A percentile compares a stretch with the other conserved stretches of the same genome.
Evolutionary conservation across 2,888 invertebrate genomes (phyloP).

Genomic region (Hypsopygia costalis): DNA sequence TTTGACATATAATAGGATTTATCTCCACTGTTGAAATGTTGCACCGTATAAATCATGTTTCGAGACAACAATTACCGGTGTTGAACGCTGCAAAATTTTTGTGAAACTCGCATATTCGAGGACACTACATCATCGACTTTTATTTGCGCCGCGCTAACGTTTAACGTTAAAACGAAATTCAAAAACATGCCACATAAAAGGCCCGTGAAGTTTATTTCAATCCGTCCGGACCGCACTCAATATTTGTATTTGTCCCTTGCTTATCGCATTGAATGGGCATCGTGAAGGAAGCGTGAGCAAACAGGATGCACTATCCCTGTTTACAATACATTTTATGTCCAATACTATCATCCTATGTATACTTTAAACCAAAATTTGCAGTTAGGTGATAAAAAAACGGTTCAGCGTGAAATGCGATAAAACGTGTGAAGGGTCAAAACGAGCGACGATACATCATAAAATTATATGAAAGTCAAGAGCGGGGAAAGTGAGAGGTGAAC

Average conservation of each 20-base stretch:
- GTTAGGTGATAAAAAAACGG: conserved; percentile 31
- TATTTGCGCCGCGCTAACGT: too few species aligned
- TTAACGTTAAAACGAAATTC: too few species aligned
- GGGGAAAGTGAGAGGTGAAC: conserved; percentile 72
- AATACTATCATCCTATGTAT: conserved; percentile 47
- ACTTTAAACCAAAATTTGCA: conserved; percentile 54
- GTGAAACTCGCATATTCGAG: conserved; percentile 14
- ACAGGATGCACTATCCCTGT: conserved; percentile 37
- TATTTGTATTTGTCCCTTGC: conserved; percentile 7
- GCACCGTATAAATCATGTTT: conserved; percentile 19
- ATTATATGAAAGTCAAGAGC: conserved; percentile 79
- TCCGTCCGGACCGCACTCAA: conserved; percentile 21
- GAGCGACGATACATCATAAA: conserved; percentile 75
- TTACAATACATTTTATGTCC: conserved; percentile 42
- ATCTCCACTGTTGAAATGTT: conserved; percentile 29
- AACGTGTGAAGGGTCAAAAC: conserved; percentile 75
- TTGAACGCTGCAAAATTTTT: conserved; percentile 14
- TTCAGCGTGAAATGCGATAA: conserved; percentile 57
- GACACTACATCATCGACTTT: too few species aligned
- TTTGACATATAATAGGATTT: conserved; percentile 62
- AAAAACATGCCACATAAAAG: not conserved
- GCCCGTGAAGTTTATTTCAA: conserved; percentile 16
- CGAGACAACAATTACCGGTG: conserved; percentile 1
- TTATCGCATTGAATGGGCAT: conserved; percentile 13
- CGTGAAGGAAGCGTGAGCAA: conserved; percentile 20